Percentiles rank a stretch among this genome's conserved stretches.
These are phyloP conservation scores for Xenops minutus DNA, from an alignment of 2,797 vertebrate species.

Conservation along the genomic window DNA sequence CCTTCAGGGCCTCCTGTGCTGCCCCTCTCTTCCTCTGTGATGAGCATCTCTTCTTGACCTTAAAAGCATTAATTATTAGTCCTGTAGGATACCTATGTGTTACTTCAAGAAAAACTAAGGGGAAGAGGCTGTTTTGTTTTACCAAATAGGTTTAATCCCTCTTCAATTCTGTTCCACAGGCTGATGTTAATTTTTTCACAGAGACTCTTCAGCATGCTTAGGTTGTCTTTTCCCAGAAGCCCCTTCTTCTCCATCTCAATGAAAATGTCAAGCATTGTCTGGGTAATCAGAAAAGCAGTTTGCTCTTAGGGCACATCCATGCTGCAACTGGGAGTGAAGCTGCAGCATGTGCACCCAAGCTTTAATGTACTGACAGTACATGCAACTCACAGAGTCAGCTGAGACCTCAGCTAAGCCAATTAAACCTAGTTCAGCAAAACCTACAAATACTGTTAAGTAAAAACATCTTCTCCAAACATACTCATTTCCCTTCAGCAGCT, in stretches of 20 bases:
- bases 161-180: slow-evolving; percentile 61
- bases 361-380: not conserved
- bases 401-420: not conserved
- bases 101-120: not conserved
- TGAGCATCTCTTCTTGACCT: slow-evolving; percentile 39
- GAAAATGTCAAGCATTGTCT: slow-evolving; percentile 74
- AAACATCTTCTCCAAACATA: not conserved
- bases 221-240: slow-evolving; percentile 55
- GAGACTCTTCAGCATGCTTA: slow-evolving; percentile 56
- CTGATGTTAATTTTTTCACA: slow-evolving; percentile 57
- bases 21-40: not conserved
- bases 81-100: not conserved
- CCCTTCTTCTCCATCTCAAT: slow-evolving; percentile 76
- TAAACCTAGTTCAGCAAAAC: not conserved
- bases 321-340: not conserved
- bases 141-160: slow-evolving; percentile 58
- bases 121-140: not conserved
- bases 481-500: not conserved
- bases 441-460: not conserved
- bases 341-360: not conserved
- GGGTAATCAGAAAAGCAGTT: slow-evolving; percentile 36
- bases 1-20: not conserved
- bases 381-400: not conserved
- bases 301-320: not conserved
- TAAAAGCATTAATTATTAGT: slow-evolving; percentile 10